A percentile compares a stretch with the other conserved stretches of the same genome.
Conservation (phyloP, 2,113 vertebrate genomes). For the Vulpes ferrilata region DNA sequence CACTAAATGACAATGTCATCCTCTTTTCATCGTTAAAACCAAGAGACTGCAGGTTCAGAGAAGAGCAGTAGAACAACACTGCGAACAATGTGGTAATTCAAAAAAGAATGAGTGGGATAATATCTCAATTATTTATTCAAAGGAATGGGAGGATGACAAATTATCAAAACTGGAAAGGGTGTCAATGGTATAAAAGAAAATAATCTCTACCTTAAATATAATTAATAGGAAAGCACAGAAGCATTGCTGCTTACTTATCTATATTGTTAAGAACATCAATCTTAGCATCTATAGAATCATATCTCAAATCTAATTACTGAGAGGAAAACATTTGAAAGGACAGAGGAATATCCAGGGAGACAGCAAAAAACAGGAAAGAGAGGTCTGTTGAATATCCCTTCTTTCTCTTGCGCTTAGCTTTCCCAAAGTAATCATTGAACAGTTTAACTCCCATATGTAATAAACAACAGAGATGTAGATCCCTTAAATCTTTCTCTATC, state of each 20-base stretch:
- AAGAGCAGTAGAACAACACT: conserved; percentile 77
- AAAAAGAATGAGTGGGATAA: conserved; percentile 80
- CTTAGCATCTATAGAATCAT: conserved; percentile 30
- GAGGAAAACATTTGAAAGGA: conserved; percentile 33
- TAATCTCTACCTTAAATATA: conserved; percentile 76
- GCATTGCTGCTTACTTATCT: neutral
- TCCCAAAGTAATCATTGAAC: neutral
- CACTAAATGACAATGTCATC: conserved; percentile 65
- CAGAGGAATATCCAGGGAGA: conserved; percentile 17
- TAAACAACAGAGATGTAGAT: neutral
- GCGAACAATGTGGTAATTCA: conserved; percentile 79
- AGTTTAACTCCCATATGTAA: neutral
- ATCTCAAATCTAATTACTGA: neutral
- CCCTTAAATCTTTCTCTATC: neutral
- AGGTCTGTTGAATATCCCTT: neutral
- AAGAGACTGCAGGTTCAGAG: conserved; percentile 35
- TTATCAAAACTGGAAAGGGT: conserved; percentile 80
- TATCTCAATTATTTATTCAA: conserved; percentile 79
- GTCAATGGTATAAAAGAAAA: conserved; percentile 32
- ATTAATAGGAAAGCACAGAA: conserved; percentile 71
- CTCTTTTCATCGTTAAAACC: conserved; percentile 78
- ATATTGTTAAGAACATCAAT: conserved; percentile 65
- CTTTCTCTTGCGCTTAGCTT: neutral
- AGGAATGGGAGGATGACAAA: conserved; percentile 81
- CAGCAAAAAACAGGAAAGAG: neutral